Evolutionary conservation across 1,140 invertebrate genomes (phyloP), one percentile per base, ranked within the genome.

Genomic region (Antheraea pernyi): DNA sequence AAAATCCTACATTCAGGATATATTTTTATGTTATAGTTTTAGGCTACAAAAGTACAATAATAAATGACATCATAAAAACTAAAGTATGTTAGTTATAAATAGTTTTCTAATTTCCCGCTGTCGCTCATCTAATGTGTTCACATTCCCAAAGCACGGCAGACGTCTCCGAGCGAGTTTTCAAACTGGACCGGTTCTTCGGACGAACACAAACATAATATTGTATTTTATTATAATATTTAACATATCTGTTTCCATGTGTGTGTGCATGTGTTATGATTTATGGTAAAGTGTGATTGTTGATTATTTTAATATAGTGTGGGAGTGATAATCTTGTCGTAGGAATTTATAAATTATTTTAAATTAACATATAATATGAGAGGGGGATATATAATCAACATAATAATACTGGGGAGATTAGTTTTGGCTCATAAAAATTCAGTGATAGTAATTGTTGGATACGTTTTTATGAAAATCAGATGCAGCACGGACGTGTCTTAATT

Each of bases 111-210:
- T 61, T 61, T 8, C 37, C 39, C 64, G 64, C 64, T 65, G 42
- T 5, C 59, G 36, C 46, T 71, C 22, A n/a, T 18, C 65, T 66
- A 30, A 42, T 59, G 7, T 70, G 39, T 7, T 60, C 70, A 36
- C 16, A 30, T 10, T 70, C 72, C 68, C 71, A 76, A 68, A 68
- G 63, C 61, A 72, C 59, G 59, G 76, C 75, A 80, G 80, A 80
- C 78, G 74, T 71, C 70, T 67, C 66, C 74, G 65, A 71, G 70
- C 76, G 65, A 72, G 77, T 77, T 73, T 65, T 65, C 68, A 71
- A 74, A 37, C 62, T 60, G 67, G 76, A 76, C 76, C 77, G 79
- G 77, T 80, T 78, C 65, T 72, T 37, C 69, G 67, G 75, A 76
- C 75, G 64, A 61, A 64, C 66, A 71, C 30, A n/a, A 18, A 11